Evolutionary conservation across 2,113 vertebrate species (phyloP), one percentile per base, ranked within the genome.

Genomic region (Campylomormyrus tamandua): DNA sequence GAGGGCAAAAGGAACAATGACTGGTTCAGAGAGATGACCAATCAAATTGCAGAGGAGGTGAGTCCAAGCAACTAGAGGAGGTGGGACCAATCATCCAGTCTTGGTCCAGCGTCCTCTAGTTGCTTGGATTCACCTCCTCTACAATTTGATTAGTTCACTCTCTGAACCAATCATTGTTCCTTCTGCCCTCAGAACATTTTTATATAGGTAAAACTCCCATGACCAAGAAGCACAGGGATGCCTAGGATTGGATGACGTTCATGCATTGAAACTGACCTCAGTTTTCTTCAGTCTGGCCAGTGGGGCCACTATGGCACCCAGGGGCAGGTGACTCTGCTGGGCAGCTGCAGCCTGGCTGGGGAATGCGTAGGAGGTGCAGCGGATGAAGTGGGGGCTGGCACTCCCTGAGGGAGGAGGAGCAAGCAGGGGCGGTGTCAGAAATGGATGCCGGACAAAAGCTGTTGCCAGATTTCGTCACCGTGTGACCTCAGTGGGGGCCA

Each of bases 241-340:
- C 74, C 31, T 80, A 17, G 15, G 13, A 42, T 35, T 35, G 70
- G 35, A 19, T 19, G 70, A 19, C 3, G 15, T 39, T 39, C 58
- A 88, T 74, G 45, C 45, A 24, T 3, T 49, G 48, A 77, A 53
- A 85, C 92, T 17, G 88, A 96, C 96, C 94, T 95, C 93, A 88
- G 87, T 90, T 77, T 74, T 46, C 70, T 90, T 85, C 50, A 39
- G 92, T 88, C 9, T 88, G 85, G 93, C 91, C n/a, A 97, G 89
- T 1, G 96, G 96, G 5, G 94, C 92, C 53, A 96, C 77, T 45
- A 96, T 91, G n/a, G 94, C 95, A 19, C 94, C 96, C 83, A 97
- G 93, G 0, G 96, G 96, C 52, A 97, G 92, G 5, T 93, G 94
- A 90, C 94, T 95, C 84, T 95, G 95, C 88, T 94, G 92, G 2